Evolutionary conservation across 2,797 vertebrate species (phyloP).

Genomic region (Sebastes ruberrimus): DNA sequence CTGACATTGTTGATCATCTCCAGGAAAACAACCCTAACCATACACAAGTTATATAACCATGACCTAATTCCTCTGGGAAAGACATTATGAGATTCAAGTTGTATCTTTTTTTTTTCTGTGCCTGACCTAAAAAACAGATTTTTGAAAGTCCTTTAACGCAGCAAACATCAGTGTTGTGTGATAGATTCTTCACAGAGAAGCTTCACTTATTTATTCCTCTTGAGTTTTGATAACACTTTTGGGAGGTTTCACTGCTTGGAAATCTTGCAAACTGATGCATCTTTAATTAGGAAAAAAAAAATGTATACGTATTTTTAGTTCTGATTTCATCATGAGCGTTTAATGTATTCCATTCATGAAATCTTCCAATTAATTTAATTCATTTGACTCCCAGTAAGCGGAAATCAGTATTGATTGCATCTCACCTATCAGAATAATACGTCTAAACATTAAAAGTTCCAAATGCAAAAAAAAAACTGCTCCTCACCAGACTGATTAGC

Average conservation of each 20-base stretch:
- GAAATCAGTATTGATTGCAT: not conserved
- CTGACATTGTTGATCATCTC: slow-evolving; percentile 40
- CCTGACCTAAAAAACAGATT: slow-evolving; percentile 37
- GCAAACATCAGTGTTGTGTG: slow-evolving; percentile 29
- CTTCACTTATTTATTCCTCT: slow-evolving; percentile 51
- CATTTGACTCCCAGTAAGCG: not conserved
- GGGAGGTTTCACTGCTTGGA: slow-evolving; percentile 13
- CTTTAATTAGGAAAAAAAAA: not conserved
- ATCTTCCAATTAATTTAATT: slow-evolving; percentile 1
- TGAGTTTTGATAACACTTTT: slow-evolving; percentile 27
- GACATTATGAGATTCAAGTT: slow-evolving; percentile 14
- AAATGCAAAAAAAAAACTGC: too few relatives aligned
- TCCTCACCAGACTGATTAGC: not conserved
- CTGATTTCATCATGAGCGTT: not conserved
- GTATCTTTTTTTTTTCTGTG: not conserved
- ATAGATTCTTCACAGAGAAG: slow-evolving; percentile 25
- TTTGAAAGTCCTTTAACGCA: slow-evolving; percentile 22
- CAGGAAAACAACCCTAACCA: slow-evolving; percentile 24
- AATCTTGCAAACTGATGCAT: slow-evolving; percentile 28
- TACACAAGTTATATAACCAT: slow-evolving; percentile 36
- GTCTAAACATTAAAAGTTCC: not conserved
- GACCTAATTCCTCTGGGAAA: not conserved
- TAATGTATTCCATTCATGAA: not conserved
- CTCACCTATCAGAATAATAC: not conserved
- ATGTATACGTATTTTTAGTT: not conserved